Base-by-base conservation (phyloP, 1,140 invertebrate species). In the Caenorhabditis elegans region DNA sequence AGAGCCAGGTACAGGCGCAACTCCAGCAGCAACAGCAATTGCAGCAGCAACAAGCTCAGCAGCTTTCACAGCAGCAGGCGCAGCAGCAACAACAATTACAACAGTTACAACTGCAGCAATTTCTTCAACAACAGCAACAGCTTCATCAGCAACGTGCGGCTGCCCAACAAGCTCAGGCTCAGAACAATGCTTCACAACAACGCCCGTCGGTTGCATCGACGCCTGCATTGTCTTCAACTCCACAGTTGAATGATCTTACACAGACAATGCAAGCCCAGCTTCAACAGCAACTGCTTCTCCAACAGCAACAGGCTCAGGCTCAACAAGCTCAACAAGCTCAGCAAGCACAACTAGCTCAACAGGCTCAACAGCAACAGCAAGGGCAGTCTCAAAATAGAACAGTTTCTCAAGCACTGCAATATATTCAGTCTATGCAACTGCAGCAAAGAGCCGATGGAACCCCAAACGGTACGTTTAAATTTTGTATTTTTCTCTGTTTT, bases 361-460 rank as follows among this genome's bases (percentile, higher is more conserved):
- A 49, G 1, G 47, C 47, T n/a, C 13, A n/a, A 19, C 15, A 49
- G 47, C 47, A n/a, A 49, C 17, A 39, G n/a, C 70, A 49, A n/a
- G 46, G 28, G 22, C 46, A 11, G 19, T 28, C 17, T 19, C 76
- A 77, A 49, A n/a, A 24, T 28, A 26, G 34, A 17, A 78, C 34
- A 1, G 49, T 51, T 1, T 70, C 60, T 19, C 60, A 70, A 22
- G 60, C 60, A 6, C n/a, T 70, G 4, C 60, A 70, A 39, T 70
- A 70, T 39, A 70, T 70, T 22, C 60, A 70, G 17, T 70, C 60
- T 11, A 70, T 70, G 60, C 60, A 70, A 70, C 13, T 70, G 60
- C 60, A 70, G 39, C 34, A 36, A 60, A 28, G 13, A 22, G n/a
- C 60, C 31, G 60, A 70, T 1, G 31, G 28, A 10, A 34, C 55